Evolutionary conservation across 2,113 vertebrate genomes (phyloP).

Genomic region (Marcusenius ussheri): DNA sequence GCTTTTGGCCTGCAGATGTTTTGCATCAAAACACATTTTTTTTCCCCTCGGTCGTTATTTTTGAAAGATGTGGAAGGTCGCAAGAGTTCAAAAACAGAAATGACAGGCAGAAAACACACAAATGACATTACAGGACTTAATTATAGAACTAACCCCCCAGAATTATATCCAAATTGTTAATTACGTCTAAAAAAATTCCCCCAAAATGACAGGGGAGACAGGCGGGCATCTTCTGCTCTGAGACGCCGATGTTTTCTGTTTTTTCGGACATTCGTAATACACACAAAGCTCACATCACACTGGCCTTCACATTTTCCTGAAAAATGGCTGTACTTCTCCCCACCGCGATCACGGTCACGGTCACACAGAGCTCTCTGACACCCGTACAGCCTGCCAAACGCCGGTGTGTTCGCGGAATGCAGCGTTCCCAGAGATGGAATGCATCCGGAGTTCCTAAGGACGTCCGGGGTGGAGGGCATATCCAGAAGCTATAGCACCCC

Average conservation of each 20-base stretch:
- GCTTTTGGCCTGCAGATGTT: constrained; percentile 14
- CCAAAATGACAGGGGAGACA: neutral
- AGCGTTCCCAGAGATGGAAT: neutral
- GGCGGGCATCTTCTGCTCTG: neutral
- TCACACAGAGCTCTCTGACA: neutral
- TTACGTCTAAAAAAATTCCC: neutral
- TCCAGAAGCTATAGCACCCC: neutral
- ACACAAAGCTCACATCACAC: neutral
- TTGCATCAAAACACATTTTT: neutral
- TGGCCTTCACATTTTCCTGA: neutral
- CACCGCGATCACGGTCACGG: neutral
- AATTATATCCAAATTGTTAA: constrained; percentile 11
- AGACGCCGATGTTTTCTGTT: neutral
- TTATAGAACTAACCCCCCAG: constrained; percentile 13
- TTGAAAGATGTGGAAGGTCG: constrained; percentile 11
- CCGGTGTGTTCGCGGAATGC: neutral
- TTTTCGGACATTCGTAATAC: neutral
- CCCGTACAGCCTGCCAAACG: neutral
- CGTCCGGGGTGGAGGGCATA: neutral
- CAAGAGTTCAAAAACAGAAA: neutral
- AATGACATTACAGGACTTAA: constrained; percentile 7
- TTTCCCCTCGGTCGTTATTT: neutral
- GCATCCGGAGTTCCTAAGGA: neutral
- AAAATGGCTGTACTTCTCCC: neutral
- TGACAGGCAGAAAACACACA: constrained; percentile 8